Percentiles rank a stretch among this genome's conserved stretches.
phyloP scores from a whole-genome alignment of 2,113 vertebrate species.

The Bos javanicus region DNA sequence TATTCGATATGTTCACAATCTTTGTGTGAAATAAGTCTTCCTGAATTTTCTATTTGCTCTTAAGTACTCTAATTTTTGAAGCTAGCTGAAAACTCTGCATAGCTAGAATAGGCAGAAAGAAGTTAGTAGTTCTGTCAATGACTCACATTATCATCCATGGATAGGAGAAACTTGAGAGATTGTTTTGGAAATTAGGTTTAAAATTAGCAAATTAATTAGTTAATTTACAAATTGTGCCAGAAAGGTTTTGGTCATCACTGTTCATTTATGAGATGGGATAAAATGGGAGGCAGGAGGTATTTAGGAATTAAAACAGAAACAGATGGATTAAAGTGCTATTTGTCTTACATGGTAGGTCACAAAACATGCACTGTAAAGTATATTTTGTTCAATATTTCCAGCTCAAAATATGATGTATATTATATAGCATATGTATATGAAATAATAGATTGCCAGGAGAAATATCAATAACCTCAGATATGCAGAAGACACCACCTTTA shows the following conservation, averaged over 20 bases:
- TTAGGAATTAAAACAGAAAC: neutral
- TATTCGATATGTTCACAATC: conserved; percentile 17
- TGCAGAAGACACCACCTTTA: neutral
- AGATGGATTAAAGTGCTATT: neutral
- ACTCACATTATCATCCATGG: neutral
- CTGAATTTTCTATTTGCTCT: conserved; percentile 20
- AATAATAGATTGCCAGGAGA: neutral
- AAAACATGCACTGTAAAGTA: neutral
- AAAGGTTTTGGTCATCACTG: neutral
- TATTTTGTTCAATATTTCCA: neutral
- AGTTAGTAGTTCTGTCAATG: neutral
- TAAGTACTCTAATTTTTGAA: neutral
- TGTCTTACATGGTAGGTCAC: neutral
- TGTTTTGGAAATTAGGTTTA: neutral
- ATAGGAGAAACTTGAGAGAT: neutral
- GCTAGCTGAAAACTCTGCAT: neutral
- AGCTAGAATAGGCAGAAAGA: neutral
- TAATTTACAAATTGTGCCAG: neutral
- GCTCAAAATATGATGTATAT: neutral
- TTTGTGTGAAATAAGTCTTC: conserved; percentile 29
- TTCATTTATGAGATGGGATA: neutral
- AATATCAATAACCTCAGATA: neutral
- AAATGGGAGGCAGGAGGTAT: neutral
- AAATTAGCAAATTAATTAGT: neutral
- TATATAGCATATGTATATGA: neutral